Percentiles rank a stretch among this genome's conserved stretches.
These are phyloP conservation scores for Meda fulgida DNA, from an alignment of 2,797 vertebrate species.

Conservation along the genomic window DNA sequence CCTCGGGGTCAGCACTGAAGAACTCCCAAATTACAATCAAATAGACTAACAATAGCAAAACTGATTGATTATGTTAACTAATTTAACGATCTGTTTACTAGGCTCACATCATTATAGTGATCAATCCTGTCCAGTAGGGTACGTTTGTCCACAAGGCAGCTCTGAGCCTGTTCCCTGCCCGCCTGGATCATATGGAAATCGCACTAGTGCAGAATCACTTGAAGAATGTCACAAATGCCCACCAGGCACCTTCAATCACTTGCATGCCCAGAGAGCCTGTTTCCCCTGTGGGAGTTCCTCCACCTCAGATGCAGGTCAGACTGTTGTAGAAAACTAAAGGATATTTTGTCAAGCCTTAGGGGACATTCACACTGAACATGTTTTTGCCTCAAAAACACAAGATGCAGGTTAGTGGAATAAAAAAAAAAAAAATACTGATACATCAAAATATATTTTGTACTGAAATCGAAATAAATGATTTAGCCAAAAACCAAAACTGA, in stretches of 20 bases:
- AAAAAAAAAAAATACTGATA: neutral
- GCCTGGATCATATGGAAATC: conserved; percentile 83
- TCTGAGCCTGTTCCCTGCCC: conserved; percentile 80
- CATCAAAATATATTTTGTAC: neutral
- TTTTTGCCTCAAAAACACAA: neutral
- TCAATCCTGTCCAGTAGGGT: conserved; percentile 82
- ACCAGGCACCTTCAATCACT: conserved; percentile 84
- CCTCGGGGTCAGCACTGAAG: conserved; percentile 74
- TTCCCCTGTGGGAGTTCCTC: conserved; percentile 91
- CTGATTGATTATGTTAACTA: neutral
- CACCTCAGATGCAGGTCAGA: conserved; percentile 80
- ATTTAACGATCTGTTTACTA: conserved; percentile 57
- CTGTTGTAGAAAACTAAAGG: neutral
- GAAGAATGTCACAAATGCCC: conserved; percentile 86
- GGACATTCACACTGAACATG: neutral
- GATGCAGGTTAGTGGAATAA: neutral
- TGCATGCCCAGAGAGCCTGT: conserved; percentile 84
- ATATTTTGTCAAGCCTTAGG: neutral
- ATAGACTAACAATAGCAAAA: neutral
- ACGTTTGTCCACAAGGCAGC: conserved; percentile 81
- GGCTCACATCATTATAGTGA: conserved; percentile 78
- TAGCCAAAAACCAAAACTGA: neutral
- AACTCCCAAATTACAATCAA: neutral
- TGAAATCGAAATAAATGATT: neutral
- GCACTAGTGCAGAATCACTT: conserved; percentile 62